phyloP scores from a whole-genome alignment of 2,888 invertebrate genomes.

The Clitarchus hookeri region DNA sequence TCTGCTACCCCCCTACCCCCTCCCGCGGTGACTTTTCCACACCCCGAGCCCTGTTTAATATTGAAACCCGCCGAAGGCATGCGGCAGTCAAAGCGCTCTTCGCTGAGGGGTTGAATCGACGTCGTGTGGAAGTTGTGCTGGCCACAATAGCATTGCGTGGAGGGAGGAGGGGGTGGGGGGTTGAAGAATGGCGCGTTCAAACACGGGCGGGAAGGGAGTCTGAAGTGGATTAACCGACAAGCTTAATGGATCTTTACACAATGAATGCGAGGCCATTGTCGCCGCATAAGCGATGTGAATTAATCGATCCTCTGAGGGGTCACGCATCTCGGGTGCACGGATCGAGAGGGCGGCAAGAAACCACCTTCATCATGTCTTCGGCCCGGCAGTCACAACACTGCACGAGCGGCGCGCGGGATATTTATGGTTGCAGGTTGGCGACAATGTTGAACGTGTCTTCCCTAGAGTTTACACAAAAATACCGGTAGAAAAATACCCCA shows the following conservation, averaged over 20 bases:
- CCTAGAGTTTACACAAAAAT: too few relatives aligned
- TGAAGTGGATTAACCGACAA: constrained; percentile 21
- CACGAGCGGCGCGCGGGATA: too few relatives aligned
- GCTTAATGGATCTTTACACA: constrained; percentile 27
- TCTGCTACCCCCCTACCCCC: neutral
- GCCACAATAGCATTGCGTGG: too few relatives aligned
- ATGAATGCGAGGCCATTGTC: constrained; percentile 18
- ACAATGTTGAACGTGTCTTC: too few relatives aligned
- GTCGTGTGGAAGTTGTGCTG: neutral
- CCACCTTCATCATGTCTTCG: neutral
- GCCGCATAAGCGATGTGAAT: constrained; percentile 21
- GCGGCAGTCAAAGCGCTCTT: too few relatives aligned
- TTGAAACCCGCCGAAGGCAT: too few relatives aligned
- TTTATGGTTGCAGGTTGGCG: too few relatives aligned
- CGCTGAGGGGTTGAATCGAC: neutral
- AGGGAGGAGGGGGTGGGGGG: too few relatives aligned
- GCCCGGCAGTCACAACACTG: too few relatives aligned
- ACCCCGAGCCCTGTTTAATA: too few relatives aligned
- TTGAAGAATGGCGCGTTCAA: constrained; percentile 16
- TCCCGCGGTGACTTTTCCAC: neutral
- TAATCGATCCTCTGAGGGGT: neutral
- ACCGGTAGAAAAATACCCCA: too few relatives aligned
- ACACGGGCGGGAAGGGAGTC: neutral
- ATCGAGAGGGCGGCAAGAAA: neutral
- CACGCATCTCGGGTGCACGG: neutral